Evolutionary conservation across 2,113 vertebrate genomes (phyloP).

Genomic region (Corythoichthys intestinalis): DNA sequence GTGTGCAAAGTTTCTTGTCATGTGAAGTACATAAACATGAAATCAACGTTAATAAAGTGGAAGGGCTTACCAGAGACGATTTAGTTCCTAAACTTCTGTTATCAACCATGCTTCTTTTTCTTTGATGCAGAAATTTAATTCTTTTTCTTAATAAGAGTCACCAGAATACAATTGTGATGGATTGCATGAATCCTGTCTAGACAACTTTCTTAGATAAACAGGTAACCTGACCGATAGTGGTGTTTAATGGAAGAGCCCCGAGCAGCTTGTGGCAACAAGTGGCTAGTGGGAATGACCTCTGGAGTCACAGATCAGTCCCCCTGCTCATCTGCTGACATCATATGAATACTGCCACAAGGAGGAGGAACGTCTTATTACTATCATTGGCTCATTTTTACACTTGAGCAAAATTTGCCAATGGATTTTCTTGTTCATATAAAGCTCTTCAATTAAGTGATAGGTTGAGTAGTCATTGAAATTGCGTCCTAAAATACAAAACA

Average conservation of each 20-base stretch:
- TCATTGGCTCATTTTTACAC: not conserved
- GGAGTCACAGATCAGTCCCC: slow-evolving; percentile 70
- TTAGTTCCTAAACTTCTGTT: slow-evolving; percentile 72
- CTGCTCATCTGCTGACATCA: slow-evolving; percentile 65
- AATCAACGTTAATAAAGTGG: not conserved
- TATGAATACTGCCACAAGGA: slow-evolving; percentile 63
- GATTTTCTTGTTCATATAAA: too few relatives aligned
- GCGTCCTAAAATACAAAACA: too few relatives aligned
- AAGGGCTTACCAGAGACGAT: slow-evolving; percentile 76
- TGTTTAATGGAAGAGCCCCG: slow-evolving; percentile 36
- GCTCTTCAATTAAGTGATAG: too few relatives aligned
- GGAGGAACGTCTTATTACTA: not conserved
- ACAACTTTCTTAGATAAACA: slow-evolving; percentile 42
- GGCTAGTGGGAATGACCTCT: slow-evolving; percentile 67
- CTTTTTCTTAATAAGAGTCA: not conserved
- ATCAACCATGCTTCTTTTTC: slow-evolving; percentile 76
- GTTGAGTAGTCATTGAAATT: too few relatives aligned
- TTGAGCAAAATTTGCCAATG: not conserved
- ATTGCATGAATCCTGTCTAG: slow-evolving; percentile 11
- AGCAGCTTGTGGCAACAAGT: slow-evolving; percentile 77
- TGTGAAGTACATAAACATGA: not conserved
- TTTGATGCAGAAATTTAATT: slow-evolving; percentile 3
- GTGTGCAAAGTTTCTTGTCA: not conserved
- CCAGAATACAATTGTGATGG: not conserved
- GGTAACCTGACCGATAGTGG: slow-evolving; percentile 11